Base-by-base conservation (phyloP, 2,888 invertebrate genomes). In the Macaria liturata region DNA sequence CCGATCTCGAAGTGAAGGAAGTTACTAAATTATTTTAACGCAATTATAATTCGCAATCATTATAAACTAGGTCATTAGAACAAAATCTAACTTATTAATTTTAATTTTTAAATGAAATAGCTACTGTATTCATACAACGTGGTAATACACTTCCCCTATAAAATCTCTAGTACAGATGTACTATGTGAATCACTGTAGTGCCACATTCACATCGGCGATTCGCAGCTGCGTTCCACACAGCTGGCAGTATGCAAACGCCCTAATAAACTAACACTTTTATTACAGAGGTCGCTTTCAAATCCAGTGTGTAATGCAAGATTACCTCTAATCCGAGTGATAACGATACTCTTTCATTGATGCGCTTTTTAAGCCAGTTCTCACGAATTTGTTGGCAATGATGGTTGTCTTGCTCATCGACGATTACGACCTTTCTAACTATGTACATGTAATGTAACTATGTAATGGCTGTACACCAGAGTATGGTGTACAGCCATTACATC, bases 201-300 rank as follows among this genome's bases (percentile, higher is more conserved):
- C 70, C 76, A 74, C 84, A 85, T 91, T 91, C 91, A 91, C 91
- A 91, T 82, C 83, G 80, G 69, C 74, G 70, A 75, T 76, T 72
- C 80, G 80, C 88, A 88, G 88, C 88, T 88, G 88, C 80, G 78
- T 66, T 73, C 30, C 63, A 49, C 80, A 81, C 84, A 87, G 88
- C 88, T 87, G 89, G 79, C 71, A 75, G 83, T 90, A 89, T 90
- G 91, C 88, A 88, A 88, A 88, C 90, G 78, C 88, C 88, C 88
- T 89, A 88, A 88, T 87, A 86, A 86, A 87, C 83, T 87, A 80
- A 85, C 77, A 81, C 79, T 84, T 86, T 88, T 89, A 88, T 89
- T 86, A 77, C 80, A 39, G 45, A 62, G 51, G 9, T 62, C 39
- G 49, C 55, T 61, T 61, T 57, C 58, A 63, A 65, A 59, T 59